Base-by-base conservation (phyloP, 2,888 invertebrate species). In the Mellilla xanthometata region DNA sequence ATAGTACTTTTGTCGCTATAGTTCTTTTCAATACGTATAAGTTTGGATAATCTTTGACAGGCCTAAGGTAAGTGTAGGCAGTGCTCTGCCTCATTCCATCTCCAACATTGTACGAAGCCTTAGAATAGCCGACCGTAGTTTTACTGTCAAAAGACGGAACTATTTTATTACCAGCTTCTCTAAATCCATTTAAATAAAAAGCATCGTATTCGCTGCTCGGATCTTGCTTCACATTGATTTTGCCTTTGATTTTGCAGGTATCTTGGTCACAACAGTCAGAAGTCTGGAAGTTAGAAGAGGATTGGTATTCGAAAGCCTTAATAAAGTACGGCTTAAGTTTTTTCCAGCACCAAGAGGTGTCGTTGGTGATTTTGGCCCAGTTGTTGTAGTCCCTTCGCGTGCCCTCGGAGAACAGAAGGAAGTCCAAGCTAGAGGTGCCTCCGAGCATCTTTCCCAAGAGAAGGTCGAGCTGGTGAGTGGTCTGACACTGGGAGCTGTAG, bases 61-160 rank as follows among this genome's bases (percentile, higher is more conserved):
- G 49, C 23, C 15, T 26, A 3, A 56, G 22, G 30, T 50, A 56
- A n/a, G 43, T 26, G 6, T 29, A 34, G 2, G 46, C 53, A 22
- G 52, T 52, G 5, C 54, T 54, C 29, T 54, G 54, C 12, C 58
- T 24, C 28, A 22, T 22, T 12, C 35, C 9, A 23, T 43, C 42
- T 0, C 53, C 56, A 7, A 39, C 2, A 26, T 7, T 35, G 13
- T 12, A 42, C 23, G 3, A 13, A 22, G 5, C 49, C 42, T 42
- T 49, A 43, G 6, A 7, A 51, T 31, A 15, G 51, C 45, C 24
- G 2, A 24, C 7, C 2, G 24, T n/a, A 1, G 24, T n/a, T 1
- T 24, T 24, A 2, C 8, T 8, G n/a, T 24, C 24, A 7, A n/a
- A 32, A 9, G 0, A 53, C 40, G 19, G 48, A 5, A 24, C 24